phyloP scores from a whole-genome alignment of 2,113 vertebrate genomes.

The Tyrannus savana region DNA sequence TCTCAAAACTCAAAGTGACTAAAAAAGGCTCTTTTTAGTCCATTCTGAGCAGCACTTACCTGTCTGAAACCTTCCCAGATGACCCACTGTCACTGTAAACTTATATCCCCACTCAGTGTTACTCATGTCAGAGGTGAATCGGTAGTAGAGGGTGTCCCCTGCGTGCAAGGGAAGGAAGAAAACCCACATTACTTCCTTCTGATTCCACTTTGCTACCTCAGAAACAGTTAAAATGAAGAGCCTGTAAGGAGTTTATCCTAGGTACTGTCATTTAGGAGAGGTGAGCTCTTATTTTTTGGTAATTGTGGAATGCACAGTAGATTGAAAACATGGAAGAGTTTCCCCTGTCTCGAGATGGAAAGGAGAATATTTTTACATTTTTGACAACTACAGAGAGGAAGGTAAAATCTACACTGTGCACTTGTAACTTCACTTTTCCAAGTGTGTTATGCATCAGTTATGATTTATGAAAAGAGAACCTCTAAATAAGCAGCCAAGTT shows the following conservation, averaged over 20 bases:
- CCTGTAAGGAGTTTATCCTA: not conserved
- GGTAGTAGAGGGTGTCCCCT: conserved; percentile 94
- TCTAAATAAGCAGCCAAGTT: not conserved
- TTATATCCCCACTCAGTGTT: conserved; percentile 98
- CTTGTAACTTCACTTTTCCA: not conserved
- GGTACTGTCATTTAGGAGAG: not conserved
- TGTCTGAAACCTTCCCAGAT: conserved; percentile 96
- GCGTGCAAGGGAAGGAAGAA: not conserved
- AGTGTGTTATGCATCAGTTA: not conserved
- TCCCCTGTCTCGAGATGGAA: not conserved
- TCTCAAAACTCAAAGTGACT: not conserved
- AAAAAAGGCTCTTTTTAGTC: not conserved
- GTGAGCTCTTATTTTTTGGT: not conserved
- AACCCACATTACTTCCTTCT: not conserved
- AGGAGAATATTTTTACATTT: not conserved
- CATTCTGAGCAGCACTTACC: conserved; percentile 71
- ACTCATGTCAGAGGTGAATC: conserved; percentile 96
- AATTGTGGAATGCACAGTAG: not conserved
- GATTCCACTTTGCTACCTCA: not conserved
- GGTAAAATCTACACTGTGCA: not conserved
- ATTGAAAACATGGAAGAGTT: not conserved
- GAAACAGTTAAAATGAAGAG: not conserved
- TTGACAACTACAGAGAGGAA: not conserved
- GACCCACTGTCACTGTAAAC: conserved; percentile 94
- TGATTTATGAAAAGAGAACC: not conserved